Evolutionary conservation across 2,113 vertebrate genomes (phyloP).

Genomic region (Coptodon bakossiorum): DNA sequence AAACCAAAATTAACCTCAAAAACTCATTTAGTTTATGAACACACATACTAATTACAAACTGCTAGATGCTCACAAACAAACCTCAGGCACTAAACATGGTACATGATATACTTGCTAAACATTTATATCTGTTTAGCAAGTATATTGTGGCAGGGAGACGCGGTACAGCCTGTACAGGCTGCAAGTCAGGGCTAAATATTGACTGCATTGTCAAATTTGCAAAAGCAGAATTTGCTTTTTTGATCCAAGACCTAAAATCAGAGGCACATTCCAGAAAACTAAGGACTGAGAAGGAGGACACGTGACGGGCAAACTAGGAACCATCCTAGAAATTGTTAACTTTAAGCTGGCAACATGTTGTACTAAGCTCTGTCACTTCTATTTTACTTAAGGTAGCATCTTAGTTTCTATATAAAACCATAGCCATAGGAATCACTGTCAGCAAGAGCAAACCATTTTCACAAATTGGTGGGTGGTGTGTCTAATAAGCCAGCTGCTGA

Average conservation of each 20-base stretch:
- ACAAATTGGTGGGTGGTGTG: constrained; percentile 25
- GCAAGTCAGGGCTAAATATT: not conserved
- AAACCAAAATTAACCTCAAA: not conserved
- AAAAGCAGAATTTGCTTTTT: not conserved
- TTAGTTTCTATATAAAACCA: constrained; percentile 5
- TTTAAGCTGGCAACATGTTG: not conserved
- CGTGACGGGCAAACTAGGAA: not conserved
- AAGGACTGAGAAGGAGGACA: not conserved
- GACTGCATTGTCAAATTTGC: not conserved
- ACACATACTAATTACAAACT: not conserved
- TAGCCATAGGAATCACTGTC: constrained; percentile 15
- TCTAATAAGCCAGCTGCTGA: constrained; percentile 12
- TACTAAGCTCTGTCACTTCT: not conserved
- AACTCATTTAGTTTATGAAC: not conserved
- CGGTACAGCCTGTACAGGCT: not conserved
- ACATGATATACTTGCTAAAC: not conserved
- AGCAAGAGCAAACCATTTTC: constrained; percentile 10
- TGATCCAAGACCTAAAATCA: not conserved
- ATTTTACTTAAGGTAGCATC: not conserved
- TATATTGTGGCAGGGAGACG: not conserved
- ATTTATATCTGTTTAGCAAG: not conserved
- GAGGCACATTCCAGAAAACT: not conserved
- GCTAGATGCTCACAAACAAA: not conserved
- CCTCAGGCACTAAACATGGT: not conserved
- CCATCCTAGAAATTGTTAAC: not conserved